A percentile compares a stretch with the other conserved stretches of the same genome.
Conservation (phyloP, 2,888 invertebrate genomes). For the Yponomeuta cagnagella region DNA sequence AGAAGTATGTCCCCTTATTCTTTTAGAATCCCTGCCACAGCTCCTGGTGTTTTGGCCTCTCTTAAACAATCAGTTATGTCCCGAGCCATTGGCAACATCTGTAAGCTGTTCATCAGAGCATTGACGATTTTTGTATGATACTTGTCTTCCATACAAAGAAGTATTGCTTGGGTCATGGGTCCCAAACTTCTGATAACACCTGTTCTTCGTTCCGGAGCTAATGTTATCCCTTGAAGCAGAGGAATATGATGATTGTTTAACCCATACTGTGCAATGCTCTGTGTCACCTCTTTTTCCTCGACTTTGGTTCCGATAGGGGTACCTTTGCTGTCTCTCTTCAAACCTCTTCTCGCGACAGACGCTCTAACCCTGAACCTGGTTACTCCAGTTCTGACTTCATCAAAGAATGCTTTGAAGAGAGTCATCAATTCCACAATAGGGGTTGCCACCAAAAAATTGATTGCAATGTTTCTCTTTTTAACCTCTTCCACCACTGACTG, state of each 20-base stretch:
- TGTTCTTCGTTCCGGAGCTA: slow-evolving; percentile 17
- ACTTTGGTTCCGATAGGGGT: not conserved
- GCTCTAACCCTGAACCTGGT: not conserved
- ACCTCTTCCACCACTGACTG: slow-evolving; percentile 18
- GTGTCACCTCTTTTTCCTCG: not conserved
- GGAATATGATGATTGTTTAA: not conserved
- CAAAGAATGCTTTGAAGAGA: not conserved
- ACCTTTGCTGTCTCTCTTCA: not conserved
- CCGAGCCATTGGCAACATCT: slow-evolving; percentile 6
- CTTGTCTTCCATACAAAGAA: slow-evolving; percentile 4
- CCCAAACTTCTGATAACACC: slow-evolving; percentile 14
- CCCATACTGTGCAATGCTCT: not conserved
- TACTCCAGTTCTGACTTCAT: not conserved
- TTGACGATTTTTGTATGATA: not conserved
- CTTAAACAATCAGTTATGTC: not conserved
- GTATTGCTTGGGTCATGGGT: slow-evolving; percentile 10
- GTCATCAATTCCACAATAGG: not conserved
- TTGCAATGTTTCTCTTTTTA: slow-evolving; percentile 8
- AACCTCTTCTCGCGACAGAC: not conserved
- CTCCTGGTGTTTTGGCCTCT: not conserved
- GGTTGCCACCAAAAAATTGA: not conserved
- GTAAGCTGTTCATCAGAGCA: not conserved
- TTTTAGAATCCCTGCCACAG: slow-evolving; percentile 2
- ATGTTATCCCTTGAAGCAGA: slow-evolving; percentile 15
- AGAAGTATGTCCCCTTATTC: slow-evolving; percentile 7